Evolutionary conservation across 2,888 invertebrate genomes (phyloP).

Genomic region (Uloborus plumipes): DNA sequence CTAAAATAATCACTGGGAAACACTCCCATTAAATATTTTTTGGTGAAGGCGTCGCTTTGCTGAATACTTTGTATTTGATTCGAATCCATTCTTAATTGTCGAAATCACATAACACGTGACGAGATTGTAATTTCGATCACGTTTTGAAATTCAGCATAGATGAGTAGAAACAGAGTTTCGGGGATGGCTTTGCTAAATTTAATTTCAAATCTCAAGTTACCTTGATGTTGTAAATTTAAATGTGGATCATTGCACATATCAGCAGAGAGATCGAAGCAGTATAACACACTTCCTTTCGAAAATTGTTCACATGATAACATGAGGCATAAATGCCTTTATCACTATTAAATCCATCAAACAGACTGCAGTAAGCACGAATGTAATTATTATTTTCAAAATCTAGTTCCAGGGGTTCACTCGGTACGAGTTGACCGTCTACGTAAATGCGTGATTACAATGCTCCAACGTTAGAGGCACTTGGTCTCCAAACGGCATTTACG

Average conservation of each 20-base stretch:
- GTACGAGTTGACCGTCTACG: constrained; percentile 67
- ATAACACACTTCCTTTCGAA: constrained; percentile 10
- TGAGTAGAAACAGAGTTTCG: constrained; percentile 7
- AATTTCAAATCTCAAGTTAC: constrained; percentile 26
- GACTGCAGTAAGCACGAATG: constrained; percentile 67
- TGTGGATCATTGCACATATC: constrained; percentile 20
- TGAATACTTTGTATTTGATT: constrained; percentile 4
- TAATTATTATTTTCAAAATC: constrained; percentile 19
- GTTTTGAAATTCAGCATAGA: constrained; percentile 28
- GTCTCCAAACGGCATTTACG: no score
- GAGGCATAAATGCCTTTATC: constrained; percentile 67
- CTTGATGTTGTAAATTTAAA: constrained; percentile 23
- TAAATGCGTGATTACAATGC: no score
- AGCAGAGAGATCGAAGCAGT: constrained; percentile 29
- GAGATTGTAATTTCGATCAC: constrained; percentile 67
- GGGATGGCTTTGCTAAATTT: constrained; percentile 7
- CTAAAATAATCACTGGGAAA: constrained; percentile 24
- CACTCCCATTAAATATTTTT: constrained; percentile 11
- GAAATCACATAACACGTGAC: constrained; percentile 17
- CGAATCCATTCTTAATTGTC: constrained; percentile 30
- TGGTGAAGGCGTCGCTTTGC: not conserved
- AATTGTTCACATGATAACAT: constrained; percentile 13
- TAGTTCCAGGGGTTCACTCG: constrained; percentile 49
- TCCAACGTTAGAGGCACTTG: no score
- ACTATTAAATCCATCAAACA: constrained; percentile 67